These are phyloP conservation scores for Corythaixoides concolor DNA, from an alignment of 2,113 vertebrate species.

Conservation along the genomic window DNA sequence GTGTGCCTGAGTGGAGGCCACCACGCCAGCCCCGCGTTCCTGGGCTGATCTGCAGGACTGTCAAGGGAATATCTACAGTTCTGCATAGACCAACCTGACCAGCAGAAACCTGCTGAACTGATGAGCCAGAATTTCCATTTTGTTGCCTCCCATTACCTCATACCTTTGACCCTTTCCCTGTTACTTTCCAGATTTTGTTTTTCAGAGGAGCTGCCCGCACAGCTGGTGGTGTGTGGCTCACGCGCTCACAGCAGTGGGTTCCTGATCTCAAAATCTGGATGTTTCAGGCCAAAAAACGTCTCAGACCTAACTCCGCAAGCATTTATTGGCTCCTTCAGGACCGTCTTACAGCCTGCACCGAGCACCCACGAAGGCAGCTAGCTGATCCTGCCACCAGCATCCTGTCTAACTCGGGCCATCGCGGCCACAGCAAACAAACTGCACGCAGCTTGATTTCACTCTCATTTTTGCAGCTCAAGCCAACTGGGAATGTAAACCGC, in stretches of 20 bases:
- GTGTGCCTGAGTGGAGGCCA: not conserved
- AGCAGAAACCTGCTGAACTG: not conserved
- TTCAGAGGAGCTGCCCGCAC: not conserved
- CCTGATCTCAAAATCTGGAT: not conserved
- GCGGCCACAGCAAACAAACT: not conserved
- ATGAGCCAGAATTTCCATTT: not conserved
- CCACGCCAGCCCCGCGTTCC: not conserved
- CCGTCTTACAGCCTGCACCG: fast-evolving
- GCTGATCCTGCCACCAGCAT: not conserved
- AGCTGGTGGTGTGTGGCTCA: not conserved
- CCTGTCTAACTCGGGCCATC: fast-evolving
- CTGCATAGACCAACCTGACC: not conserved
- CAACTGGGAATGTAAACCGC: slow-evolving; percentile 2
- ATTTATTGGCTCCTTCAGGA: not conserved
- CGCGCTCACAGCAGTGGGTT: not conserved
- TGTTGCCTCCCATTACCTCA: not conserved
- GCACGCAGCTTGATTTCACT: not conserved
- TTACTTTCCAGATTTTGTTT: not conserved
- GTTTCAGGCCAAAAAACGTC: not conserved
- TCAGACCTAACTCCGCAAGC: not conserved
- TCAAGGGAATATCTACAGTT: not conserved
- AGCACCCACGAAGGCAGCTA: not conserved
- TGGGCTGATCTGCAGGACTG: not conserved
- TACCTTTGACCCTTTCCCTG: not conserved
- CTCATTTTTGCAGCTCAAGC: not conserved